Evolutionary conservation across 2,888 invertebrate genomes (phyloP).

Genomic region (Drosophila pegasa): DNA sequence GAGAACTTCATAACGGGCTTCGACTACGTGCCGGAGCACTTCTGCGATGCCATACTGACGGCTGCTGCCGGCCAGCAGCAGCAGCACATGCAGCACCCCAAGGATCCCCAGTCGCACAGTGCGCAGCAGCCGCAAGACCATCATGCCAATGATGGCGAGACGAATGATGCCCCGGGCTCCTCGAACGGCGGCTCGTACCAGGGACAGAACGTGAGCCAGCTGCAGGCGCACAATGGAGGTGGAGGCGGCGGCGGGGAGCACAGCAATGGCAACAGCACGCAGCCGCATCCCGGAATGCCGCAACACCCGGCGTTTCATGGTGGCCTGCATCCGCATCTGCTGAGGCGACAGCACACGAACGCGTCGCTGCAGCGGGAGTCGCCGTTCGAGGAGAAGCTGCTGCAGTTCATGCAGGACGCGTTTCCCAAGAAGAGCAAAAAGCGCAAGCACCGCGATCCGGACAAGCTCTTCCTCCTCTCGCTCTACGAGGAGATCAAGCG

Average conservation of each 20-base stretch:
- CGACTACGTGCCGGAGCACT: conserved; percentile 83
- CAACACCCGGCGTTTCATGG: conserved; percentile 82
- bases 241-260: conserved; percentile 71
- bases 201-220: conserved; percentile 72
- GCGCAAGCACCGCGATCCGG: conserved; percentile 83
- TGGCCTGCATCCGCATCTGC: conserved; percentile 79
- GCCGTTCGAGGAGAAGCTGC: conserved; percentile 82
- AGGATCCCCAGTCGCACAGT: conserved; percentile 75
- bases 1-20: conserved; percentile 83
- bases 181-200: conserved; percentile 81
- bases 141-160: conserved; percentile 82
- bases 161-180: conserved; percentile 82
- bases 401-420: conserved; percentile 84
- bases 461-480: conserved; percentile 82
- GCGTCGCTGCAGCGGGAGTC: conserved; percentile 79
- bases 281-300: conserved; percentile 76
- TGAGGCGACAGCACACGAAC: conserved; percentile 78
- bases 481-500: conserved; percentile 83
- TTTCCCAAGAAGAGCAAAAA: conserved; percentile 84
- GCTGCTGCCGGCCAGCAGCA: conserved; percentile 84
- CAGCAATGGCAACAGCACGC: conserved; percentile 62
- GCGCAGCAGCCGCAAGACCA: conserved; percentile 82
- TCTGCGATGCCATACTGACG: conserved; percentile 83
- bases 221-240: conserved; percentile 74
- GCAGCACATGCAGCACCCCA: conserved; percentile 79